Percentiles rank a stretch among this genome's conserved stretches.
Conservation (phyloP, 1,140 invertebrate genomes). For the Drosophila pectinifera region DNA sequence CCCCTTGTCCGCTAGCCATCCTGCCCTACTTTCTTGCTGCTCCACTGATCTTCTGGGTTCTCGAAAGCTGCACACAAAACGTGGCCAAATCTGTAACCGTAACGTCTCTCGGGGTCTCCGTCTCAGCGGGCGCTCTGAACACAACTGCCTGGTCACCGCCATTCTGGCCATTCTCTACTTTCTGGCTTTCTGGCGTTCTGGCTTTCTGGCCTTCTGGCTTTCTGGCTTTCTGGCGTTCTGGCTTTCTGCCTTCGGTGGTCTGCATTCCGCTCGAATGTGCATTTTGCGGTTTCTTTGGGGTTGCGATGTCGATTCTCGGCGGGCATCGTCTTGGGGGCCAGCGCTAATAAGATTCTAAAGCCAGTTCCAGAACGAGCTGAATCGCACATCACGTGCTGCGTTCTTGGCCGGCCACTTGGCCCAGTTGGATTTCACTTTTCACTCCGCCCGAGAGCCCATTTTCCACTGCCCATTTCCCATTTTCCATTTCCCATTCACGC, state of each 20-base stretch:
- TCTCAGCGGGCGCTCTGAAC: conserved; percentile 60
- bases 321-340: conserved; percentile 61
- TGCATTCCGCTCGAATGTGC: conserved; percentile 9
- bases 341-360: conserved; percentile 71
- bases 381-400: conserved; percentile 57
- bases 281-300: conserved; percentile 47
- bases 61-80: not conserved
- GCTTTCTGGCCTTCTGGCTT: too few species aligned
- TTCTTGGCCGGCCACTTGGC: conserved; percentile 63
- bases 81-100: not conserved
- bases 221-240: too few species aligned
- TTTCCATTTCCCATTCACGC: not conserved
- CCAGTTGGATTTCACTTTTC: conserved; percentile 65
- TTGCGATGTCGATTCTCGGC: not conserved
- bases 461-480: not conserved
- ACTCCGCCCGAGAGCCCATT: not conserved
- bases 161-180: conserved; percentile 17
- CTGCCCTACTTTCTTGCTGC: too few species aligned
- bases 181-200: too few species aligned
- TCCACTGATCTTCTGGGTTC: not conserved
- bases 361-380: not conserved
- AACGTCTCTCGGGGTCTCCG: conserved; percentile 31
- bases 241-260: not conserved
- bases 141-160: conserved; percentile 24
- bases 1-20: conserved; percentile 9